phyloP scores from a whole-genome alignment of 1,140 invertebrate species.

The Zophobas morio region DNA sequence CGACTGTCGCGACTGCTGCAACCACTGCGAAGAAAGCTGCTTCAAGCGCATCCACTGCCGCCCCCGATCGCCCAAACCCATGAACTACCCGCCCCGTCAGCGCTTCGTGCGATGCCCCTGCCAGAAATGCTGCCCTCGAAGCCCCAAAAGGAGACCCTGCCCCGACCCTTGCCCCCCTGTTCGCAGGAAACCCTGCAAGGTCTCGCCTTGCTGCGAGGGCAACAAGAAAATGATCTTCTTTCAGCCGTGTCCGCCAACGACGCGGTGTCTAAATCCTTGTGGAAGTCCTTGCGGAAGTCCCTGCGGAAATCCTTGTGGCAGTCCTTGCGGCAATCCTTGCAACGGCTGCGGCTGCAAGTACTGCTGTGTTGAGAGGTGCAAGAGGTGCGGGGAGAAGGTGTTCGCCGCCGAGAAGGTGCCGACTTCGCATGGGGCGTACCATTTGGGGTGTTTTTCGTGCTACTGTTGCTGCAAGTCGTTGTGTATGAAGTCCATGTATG shows the following conservation, averaged over 20 bases:
- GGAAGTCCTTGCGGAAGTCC: conserved; percentile 1
- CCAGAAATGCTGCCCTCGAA: conserved; percentile 8
- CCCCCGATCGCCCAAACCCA: not conserved
- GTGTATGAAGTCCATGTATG: conserved; percentile 69
- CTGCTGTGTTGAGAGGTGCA: conserved; percentile 19
- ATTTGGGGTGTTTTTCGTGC: conserved; percentile 71
- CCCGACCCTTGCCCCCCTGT: conserved; percentile 7
- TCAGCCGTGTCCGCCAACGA: conserved; percentile 3
- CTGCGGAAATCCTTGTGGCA: not conserved
- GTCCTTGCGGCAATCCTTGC: not conserved
- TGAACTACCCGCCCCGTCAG: conserved; percentile 24
- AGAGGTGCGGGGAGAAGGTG: conserved; percentile 55
- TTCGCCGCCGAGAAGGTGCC: conserved; percentile 65
- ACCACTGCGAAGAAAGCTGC: conserved; percentile 1
- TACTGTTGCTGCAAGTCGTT: conserved; percentile 70
- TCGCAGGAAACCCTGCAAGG: conserved; percentile 1
- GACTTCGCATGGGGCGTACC: conserved; percentile 68
- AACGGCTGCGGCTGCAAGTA: conserved; percentile 16
- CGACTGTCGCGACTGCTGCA: not conserved
- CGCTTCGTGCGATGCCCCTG: not conserved
- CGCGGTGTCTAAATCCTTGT: conserved; percentile 1
- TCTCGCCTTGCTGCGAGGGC: conserved; percentile 6
- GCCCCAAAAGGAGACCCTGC: conserved; percentile 1
- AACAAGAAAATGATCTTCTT: conserved; percentile 41
- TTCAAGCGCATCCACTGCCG: conserved; percentile 25